A percentile compares a stretch with the other conserved stretches of the same genome.
phyloP scores from a whole-genome alignment of 2,888 invertebrate genomes.

The Lasioglossum malachurum region DNA sequence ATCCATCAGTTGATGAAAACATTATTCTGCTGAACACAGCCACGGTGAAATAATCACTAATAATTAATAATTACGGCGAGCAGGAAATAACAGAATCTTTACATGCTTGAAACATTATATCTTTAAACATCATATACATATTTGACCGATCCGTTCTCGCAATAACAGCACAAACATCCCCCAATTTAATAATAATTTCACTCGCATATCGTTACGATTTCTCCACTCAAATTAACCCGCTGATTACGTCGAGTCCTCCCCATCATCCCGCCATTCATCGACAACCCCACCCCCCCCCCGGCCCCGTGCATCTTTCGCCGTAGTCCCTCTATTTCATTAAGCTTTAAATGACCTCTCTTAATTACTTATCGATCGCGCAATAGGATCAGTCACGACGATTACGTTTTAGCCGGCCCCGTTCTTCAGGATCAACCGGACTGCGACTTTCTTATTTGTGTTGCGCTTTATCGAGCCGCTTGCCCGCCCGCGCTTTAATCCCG shows the following conservation, averaged over 20 bases:
- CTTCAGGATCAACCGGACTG: slow-evolving; percentile 39
- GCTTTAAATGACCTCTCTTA: slow-evolving; percentile 56
- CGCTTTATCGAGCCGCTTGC: slow-evolving; percentile 38
- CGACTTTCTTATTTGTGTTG: slow-evolving; percentile 48
- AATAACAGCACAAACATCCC: background rate
- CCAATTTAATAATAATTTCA: background rate
- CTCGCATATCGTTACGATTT: background rate
- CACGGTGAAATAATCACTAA: too few species aligned
- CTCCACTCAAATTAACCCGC: background rate
- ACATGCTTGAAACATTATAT: too few species aligned
- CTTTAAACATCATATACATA: background rate
- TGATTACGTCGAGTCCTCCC: background rate
- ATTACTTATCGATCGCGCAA: slow-evolving; percentile 66
- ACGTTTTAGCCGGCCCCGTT: slow-evolving; percentile 28
- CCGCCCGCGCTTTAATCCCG: slow-evolving; percentile 46
- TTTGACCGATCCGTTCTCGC: background rate
- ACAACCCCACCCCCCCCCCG: background rate
- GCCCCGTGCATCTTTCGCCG: background rate
- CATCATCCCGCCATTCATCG: background rate
- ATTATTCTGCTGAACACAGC: too few species aligned
- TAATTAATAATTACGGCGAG: too few species aligned
- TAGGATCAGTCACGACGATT: slow-evolving; percentile 54
- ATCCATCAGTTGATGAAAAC: too few species aligned
- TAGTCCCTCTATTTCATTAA: slow-evolving; percentile 58
- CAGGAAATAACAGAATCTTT: too few species aligned